Conservation (phyloP, 2,113 vertebrate genomes). For the Lanius collurio region DNA sequence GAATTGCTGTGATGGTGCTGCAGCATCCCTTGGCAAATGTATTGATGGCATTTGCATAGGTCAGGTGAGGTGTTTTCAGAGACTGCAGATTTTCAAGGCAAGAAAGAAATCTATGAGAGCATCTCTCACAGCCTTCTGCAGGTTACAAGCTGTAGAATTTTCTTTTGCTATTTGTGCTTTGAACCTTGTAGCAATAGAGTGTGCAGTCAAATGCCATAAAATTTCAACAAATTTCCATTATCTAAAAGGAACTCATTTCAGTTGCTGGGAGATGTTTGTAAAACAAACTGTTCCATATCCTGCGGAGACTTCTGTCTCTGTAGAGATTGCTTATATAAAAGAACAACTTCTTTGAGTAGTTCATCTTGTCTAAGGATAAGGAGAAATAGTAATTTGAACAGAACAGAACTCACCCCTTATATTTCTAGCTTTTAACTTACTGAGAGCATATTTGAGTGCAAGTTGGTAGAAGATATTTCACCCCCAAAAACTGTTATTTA, state of each 20-base stretch:
- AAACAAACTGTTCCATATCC: not conserved
- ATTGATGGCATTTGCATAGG: not conserved
- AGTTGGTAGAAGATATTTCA: not conserved
- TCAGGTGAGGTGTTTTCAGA: not conserved
- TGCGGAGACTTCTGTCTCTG: not conserved
- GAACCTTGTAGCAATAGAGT: not conserved
- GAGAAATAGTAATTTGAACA: not conserved
- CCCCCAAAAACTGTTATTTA: not conserved
- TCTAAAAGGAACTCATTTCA: not conserved
- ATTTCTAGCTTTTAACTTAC: not conserved
- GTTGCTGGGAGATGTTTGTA: not conserved
- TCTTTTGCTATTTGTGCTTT: not conserved
- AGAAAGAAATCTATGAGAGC: not conserved
- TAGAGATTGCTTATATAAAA: not conserved
- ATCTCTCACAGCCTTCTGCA: not conserved
- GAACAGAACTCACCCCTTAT: not conserved
- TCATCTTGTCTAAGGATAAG: not conserved
- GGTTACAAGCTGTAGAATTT: not conserved
- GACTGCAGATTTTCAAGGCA: not conserved
- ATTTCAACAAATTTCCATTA: not conserved
- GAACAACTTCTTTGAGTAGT: not conserved
- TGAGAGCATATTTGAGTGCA: not conserved
- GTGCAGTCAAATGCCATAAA: not conserved
- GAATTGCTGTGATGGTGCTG: not conserved
- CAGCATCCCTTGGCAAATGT: not conserved